Evolutionary conservation across 1,140 invertebrate genomes (phyloP).

Genomic region (Drosophila pseudoananassae): DNA sequence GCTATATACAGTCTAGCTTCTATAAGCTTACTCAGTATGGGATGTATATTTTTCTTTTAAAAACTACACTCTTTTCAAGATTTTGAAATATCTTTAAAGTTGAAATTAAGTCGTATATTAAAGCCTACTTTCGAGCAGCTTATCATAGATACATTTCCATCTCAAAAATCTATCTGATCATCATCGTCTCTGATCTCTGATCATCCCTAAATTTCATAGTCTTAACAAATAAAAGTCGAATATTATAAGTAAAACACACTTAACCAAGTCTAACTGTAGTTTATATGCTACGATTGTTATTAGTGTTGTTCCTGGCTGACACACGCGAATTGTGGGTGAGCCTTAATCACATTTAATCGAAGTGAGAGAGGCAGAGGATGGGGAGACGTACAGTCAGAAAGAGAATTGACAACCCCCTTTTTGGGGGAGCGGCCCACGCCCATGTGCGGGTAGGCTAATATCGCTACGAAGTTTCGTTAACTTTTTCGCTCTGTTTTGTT

Average conservation of each 20-base stretch:
- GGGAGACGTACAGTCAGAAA: not conserved
- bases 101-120: too few relatives aligned
- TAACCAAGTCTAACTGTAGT: slow-evolving; percentile 12
- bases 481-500: slow-evolving; percentile 66
- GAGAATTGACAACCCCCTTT: slow-evolving; percentile 32
- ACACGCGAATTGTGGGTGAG: slow-evolving; percentile 71
- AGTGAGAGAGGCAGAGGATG: slow-evolving; percentile 1
- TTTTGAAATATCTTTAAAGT: too few relatives aligned
- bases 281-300: slow-evolving; percentile 18
- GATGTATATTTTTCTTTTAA: not conserved
- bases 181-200: not conserved
- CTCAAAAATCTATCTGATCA: not conserved
- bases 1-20: slow-evolving; percentile 14
- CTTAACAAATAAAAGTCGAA: not conserved
- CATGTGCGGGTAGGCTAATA: slow-evolving; percentile 53
- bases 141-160: not conserved
- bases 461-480: slow-evolving; percentile 74
- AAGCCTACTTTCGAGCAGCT: not conserved
- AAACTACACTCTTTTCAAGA: too few relatives aligned
- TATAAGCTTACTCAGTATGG: not conserved
- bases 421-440: slow-evolving; percentile 47
- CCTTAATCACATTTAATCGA: slow-evolving; percentile 76
- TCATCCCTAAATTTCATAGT: not conserved
- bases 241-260: not conserved
- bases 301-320: slow-evolving; percentile 22